These are phyloP conservation scores for Chloropsis hardwickii DNA, from an alignment of 2,113 vertebrate genomes.

Conservation along the genomic window DNA sequence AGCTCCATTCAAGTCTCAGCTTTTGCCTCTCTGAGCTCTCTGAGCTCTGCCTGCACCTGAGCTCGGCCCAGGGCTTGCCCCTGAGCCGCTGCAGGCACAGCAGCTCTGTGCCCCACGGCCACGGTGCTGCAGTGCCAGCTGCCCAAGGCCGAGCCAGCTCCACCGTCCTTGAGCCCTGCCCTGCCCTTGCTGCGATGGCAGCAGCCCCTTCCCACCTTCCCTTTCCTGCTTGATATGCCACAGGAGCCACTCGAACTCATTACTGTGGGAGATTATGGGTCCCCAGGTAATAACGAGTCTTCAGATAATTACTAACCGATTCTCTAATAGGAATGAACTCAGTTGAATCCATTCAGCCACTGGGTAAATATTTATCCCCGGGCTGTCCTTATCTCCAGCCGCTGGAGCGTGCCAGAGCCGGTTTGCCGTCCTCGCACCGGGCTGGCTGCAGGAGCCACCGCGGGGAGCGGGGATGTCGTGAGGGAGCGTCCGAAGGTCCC, in stretches of 20 bases:
- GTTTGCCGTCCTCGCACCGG: rapidly evolving
- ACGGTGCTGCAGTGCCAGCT: background rate
- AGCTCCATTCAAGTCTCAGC: background rate
- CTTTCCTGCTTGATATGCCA: constrained; percentile 65
- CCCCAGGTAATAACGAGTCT: constrained; percentile 63
- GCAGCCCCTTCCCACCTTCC: constrained; percentile 30
- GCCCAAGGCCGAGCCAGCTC: background rate
- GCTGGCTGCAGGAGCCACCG: background rate
- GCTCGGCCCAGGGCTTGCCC: background rate
- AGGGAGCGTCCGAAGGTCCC: rapidly evolving
- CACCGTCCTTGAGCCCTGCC: constrained; percentile 63
- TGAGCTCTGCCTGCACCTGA: background rate
- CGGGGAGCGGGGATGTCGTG: background rate
- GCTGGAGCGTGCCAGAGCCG: rapidly evolving
- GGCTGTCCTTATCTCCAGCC: background rate
- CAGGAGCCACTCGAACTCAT: constrained; percentile 67
- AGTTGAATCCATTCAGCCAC: constrained; percentile 60
- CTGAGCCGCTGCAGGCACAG: rapidly evolving
- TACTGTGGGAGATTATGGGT: constrained; percentile 65
- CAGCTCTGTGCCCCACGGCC: background rate
- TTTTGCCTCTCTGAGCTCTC: rapidly evolving
- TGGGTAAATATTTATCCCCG: constrained; percentile 37
- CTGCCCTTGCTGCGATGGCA: constrained; percentile 30
- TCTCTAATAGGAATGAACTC: constrained; percentile 67
- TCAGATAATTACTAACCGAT: constrained; percentile 72